Base-by-base conservation (phyloP, 1,140 invertebrate species). In the Tetragonula clypearis region DNA sequence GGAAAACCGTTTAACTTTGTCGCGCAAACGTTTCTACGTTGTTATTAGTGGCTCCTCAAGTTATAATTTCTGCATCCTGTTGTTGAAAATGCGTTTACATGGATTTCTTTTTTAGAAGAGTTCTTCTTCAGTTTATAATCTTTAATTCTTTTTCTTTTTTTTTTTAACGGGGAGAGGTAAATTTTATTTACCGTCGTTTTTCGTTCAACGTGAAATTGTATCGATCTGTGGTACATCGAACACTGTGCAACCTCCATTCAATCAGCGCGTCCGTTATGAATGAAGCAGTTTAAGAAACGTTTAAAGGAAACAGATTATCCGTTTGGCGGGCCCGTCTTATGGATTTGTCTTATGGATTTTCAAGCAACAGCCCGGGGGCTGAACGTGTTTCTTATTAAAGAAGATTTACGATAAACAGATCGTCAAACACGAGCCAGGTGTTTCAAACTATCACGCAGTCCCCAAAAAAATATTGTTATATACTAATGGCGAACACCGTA, bases 301-400 rank as follows among this genome's bases (percentile, higher is more conserved):
- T 53, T 21, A 65, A 77, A 58, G 69, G 49, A 79, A 83, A 74
- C 74, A 68, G 60, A 86, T 86, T 78, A 86, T 86, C 65, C 66
- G 84, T 55, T 74, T 53, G 72, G 35, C 58, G 60, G 30, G 26
- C 30, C 30, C 66, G 55, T 49, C 41, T 49, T 49, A 49, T 23
- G 79, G 79, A 71, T 86, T 82, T 86, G 65, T 76, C 30, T 78
- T 83, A 73, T 21, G 30, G 80, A 66, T 26, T 82, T 82, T 9
- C 56, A 30, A 65, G 58, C 60, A n/a, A 26, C 72, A 19, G 26
- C 30, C 26, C 9, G 69, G 30, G 8, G 8, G 55, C 62, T 56
- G 78, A 30, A 30, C 41, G 66, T 56, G 60, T 65, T 26, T 1
- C n/a, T 55, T n/a, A 74, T 84, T 83, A 41, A 21, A 6, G 12